Percentiles rank a stretch among this genome's conserved stretches.
Evolutionary conservation across 2,797 vertebrate species (phyloP).

Genomic region (Chanos chanos): DNA sequence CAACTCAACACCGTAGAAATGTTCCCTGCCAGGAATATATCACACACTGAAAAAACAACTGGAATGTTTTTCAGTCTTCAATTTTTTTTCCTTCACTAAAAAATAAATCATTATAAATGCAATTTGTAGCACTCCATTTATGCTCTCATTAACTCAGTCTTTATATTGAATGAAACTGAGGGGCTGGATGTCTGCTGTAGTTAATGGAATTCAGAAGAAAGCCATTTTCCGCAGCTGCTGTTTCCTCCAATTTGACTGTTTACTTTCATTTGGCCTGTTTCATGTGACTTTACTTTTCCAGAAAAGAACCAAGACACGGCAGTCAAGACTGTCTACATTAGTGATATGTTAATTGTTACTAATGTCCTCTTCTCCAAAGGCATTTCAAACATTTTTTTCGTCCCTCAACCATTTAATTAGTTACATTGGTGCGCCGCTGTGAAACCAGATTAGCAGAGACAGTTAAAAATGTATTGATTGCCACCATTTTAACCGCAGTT

Average conservation of each 20-base stretch:
- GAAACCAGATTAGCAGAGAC: conserved; percentile 42
- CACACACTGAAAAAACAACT: too few species aligned
- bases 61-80: too few species aligned
- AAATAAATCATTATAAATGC: conserved; percentile 27
- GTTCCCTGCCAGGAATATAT: too few species aligned
- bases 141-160: conserved; percentile 21
- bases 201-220: conserved; percentile 13
- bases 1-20: background rate
- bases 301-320: background rate
- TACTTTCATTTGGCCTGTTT: conserved; percentile 20
- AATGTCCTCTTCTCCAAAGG: conserved; percentile 35
- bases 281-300: conserved; percentile 9
- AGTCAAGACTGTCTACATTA: conserved; percentile 36
- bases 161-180: conserved; percentile 22
- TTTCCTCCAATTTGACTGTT: conserved; percentile 23
- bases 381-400: conserved; percentile 32
- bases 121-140: conserved; percentile 15
- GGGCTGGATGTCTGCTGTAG: conserved; percentile 1
- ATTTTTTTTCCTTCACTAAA: background rate
- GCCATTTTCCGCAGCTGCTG: conserved; percentile 2
- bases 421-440: conserved; percentile 29
- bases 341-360: conserved; percentile 42
- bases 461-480: conserved; percentile 42
- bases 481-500: conserved; percentile 31
- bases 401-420: conserved; percentile 42